These are phyloP conservation scores for pig (Sus scrofa) DNA, from an alignment of 2,113 vertebrate species.

Conservation along the genomic window DNA sequence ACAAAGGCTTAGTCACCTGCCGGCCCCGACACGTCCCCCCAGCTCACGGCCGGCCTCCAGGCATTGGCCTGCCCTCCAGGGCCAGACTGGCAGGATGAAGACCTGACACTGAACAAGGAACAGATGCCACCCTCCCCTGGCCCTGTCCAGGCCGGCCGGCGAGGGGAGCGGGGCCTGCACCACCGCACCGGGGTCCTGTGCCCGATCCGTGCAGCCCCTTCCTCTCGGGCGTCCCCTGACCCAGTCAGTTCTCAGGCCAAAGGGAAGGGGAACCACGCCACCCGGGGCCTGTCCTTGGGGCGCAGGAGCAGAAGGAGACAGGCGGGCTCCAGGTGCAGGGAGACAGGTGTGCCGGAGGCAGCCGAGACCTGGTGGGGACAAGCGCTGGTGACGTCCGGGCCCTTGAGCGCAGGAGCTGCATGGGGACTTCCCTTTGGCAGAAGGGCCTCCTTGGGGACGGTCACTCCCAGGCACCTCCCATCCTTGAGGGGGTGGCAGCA, in stretches of 20 bases:
- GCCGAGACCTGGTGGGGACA: rapidly evolving
- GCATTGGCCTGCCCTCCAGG: no score
- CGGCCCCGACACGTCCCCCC: rapidly evolving
- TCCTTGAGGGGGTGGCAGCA: rapidly evolving
- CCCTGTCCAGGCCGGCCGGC: no score
- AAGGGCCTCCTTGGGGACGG: not conserved
- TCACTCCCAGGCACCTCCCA: not conserved
- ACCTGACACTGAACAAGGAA: rapidly evolving
- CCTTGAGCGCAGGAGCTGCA: not conserved
- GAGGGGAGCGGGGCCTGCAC: no score
- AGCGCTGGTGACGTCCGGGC: not conserved
- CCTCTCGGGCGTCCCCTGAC: not conserved
- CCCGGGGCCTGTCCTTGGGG: no score
- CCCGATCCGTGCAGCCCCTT: not conserved
- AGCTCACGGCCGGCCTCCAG: rapidly evolving
- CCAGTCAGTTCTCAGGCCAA: not conserved
- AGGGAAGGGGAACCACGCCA: not conserved
- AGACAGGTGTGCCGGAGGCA: no score
- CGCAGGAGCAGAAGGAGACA: not conserved
- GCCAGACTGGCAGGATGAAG: not conserved
- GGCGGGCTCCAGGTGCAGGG: not conserved
- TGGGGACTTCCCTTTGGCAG: not conserved
- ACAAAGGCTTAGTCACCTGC: not conserved
- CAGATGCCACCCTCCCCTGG: rapidly evolving
- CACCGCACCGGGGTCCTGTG: rapidly evolving